Percentiles rank a stretch among this genome's conserved stretches.
phyloP scores from a whole-genome alignment of 1,140 invertebrate species.

The Leptonema lineaticorne region DNA sequence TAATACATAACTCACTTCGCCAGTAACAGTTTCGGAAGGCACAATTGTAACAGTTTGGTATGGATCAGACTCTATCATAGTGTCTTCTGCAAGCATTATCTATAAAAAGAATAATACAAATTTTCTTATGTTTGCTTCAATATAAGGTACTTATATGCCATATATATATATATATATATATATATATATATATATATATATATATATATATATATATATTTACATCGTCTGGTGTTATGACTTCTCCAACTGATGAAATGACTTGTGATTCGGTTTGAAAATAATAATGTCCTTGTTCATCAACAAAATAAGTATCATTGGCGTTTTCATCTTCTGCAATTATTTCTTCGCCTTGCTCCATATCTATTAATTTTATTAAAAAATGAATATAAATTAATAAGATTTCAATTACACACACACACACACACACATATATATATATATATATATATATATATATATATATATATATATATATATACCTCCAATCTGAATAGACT shows the following conservation, averaged over 20 bases:
- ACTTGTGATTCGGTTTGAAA: slow-evolving; percentile 60
- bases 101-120: slow-evolving; percentile 20
- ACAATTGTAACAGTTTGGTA: slow-evolving; percentile 87
- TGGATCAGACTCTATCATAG: slow-evolving; percentile 54
- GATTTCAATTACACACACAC: too few species aligned
- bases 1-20: slow-evolving; percentile 86
- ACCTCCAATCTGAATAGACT: slow-evolving; percentile 23
- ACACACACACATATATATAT: too few species aligned
- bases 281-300: slow-evolving; percentile 76
- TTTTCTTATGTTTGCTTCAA: too few species aligned
- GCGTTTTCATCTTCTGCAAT: slow-evolving; percentile 56
- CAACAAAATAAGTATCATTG: slow-evolving; percentile 73
- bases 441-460: too few species aligned
- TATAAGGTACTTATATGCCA: not conserved
- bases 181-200: not conserved
- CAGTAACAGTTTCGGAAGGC: slow-evolving; percentile 76
- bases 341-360: slow-evolving; percentile 25
- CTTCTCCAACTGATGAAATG: slow-evolving; percentile 19
- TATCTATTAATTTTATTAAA: slow-evolving; percentile 14
- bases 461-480: not conserved
- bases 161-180: not conserved
- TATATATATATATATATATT: slow-evolving; percentile 9
- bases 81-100: slow-evolving; percentile 42
- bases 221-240: slow-evolving; percentile 13
- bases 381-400: too few species aligned